These are phyloP conservation scores for Halocynthia roretzi DNA, from an alignment of 23 tunicate genomes.

Conservation along the genomic window DNA sequence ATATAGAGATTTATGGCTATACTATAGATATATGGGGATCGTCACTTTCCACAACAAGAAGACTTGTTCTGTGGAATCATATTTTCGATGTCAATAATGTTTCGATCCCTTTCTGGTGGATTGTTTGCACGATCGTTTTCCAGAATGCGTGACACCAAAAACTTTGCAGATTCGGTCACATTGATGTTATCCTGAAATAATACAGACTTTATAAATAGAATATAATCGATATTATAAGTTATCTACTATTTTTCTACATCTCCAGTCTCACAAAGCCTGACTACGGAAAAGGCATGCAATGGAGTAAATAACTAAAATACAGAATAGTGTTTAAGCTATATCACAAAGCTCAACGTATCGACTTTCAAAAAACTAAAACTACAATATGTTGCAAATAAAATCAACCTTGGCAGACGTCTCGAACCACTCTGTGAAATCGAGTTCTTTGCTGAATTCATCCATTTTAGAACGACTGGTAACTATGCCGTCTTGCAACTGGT, in stretches of 20 bases:
- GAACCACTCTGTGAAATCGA: constrained; percentile 52
- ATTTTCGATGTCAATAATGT: no score
- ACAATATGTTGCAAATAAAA: background rate
- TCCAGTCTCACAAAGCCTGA: no score
- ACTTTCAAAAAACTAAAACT: no score
- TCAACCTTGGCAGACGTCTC: constrained; percentile 77
- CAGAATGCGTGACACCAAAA: constrained; percentile 42
- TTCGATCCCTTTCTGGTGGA: constrained; percentile 2
- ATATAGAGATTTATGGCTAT: no score
- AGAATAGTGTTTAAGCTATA: no score
- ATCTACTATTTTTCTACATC: no score
- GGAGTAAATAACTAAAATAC: no score
- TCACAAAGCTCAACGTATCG: no score
- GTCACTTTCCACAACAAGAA: no score
- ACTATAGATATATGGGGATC: no score
- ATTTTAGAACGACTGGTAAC: constrained; percentile 23
- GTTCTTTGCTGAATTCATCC: constrained; percentile 57
- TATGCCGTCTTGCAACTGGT: constrained; percentile 39
- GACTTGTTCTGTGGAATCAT: no score
- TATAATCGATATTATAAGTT: background rate
- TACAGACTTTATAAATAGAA: background rate
- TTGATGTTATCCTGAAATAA: constrained; percentile 38
- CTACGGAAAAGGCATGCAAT: no score
- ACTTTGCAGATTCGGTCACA: constrained; percentile 63
- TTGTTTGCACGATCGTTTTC: constrained; percentile 29